Percentiles rank a stretch among this genome's conserved stretches.
Evolutionary conservation across 2,888 invertebrate genomes (phyloP).

Genomic region (Rhynchonema sp.): DNA sequence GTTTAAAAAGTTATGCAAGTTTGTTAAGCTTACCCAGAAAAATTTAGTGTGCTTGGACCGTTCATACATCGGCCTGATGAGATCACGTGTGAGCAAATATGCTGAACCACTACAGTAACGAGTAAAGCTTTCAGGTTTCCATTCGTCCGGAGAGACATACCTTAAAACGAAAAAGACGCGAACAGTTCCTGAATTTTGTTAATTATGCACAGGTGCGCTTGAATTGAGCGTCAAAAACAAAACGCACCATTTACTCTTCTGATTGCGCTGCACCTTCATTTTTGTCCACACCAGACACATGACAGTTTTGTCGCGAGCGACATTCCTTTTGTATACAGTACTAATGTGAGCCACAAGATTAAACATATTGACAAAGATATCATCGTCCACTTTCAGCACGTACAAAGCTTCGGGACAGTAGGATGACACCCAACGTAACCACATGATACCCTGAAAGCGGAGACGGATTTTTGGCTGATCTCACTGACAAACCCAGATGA

Average conservation of each 20-base stretch:
- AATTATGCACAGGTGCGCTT: no score
- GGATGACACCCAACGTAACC: constrained; percentile 5
- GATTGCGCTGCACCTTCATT: constrained; percentile 28
- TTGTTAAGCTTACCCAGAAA: constrained; percentile 6
- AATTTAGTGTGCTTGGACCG: constrained; percentile 10
- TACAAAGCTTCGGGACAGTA: constrained; percentile 6
- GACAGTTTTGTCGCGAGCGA: constrained; percentile 8
- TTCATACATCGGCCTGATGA: constrained; percentile 21
- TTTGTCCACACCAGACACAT: constrained; percentile 29
- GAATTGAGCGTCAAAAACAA: no score
- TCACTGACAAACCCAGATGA: no score
- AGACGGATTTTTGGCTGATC: no score
- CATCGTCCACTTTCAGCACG: constrained; percentile 9
- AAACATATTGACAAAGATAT: constrained; percentile 9
- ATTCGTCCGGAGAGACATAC: constrained; percentile 28
- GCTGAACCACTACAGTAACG: constrained; percentile 32
- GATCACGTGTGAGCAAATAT: constrained; percentile 27
- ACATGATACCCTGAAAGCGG: constrained; percentile 6
- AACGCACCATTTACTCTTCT: constrained; percentile 27
- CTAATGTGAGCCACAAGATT: constrained; percentile 5
- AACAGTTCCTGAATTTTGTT: no score
- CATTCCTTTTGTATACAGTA: neutral
- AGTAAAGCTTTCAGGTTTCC: constrained; percentile 24
- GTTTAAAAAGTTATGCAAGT: no score
- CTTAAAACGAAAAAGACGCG: no score